phyloP scores from a whole-genome alignment of 1,140 invertebrate species.

The Stegodyphus mimosarum region DNA sequence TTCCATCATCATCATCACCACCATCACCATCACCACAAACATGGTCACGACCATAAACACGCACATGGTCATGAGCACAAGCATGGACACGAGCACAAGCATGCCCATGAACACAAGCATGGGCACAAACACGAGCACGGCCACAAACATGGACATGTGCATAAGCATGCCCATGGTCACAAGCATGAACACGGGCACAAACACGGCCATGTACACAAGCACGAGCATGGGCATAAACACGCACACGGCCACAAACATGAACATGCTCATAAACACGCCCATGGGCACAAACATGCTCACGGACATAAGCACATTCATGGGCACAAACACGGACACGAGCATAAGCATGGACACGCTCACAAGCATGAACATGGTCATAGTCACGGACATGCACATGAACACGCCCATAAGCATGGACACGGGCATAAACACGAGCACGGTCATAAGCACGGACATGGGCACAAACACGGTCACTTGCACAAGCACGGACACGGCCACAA shows the following conservation, averaged over 20 bases:
- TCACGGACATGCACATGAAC: constrained; percentile 33
- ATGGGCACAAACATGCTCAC: constrained; percentile 41
- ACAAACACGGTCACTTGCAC: constrained; percentile 32
- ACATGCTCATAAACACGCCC: constrained; percentile 33
- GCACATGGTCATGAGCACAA: too few relatives aligned
- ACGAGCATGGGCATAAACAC: constrained; percentile 40
- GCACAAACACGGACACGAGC: constrained; percentile 40
- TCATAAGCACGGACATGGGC: constrained; percentile 34
- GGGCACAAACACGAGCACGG: constrained; percentile 35
- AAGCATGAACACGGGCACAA: constrained; percentile 49
- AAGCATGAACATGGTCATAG: constrained; percentile 35
- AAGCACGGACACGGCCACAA: constrained; percentile 36
- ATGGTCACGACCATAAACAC: too few relatives aligned
- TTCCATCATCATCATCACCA: constrained; percentile 47
- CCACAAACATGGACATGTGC: constrained; percentile 46
- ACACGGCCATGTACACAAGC: constrained; percentile 35
- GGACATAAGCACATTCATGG: constrained; percentile 29
- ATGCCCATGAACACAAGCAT: constrained; percentile 34
- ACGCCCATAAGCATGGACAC: constrained; percentile 32
- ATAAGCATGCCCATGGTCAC: constrained; percentile 39
- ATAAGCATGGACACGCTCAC: constrained; percentile 43
- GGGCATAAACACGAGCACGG: constrained; percentile 40
- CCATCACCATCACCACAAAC: constrained; percentile 2
- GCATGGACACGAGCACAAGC: not conserved
- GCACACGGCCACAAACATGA: constrained; percentile 44